Evolutionary conservation across 2,113 vertebrate species (phyloP).

Genomic region (Malurus melanocephalus): DNA sequence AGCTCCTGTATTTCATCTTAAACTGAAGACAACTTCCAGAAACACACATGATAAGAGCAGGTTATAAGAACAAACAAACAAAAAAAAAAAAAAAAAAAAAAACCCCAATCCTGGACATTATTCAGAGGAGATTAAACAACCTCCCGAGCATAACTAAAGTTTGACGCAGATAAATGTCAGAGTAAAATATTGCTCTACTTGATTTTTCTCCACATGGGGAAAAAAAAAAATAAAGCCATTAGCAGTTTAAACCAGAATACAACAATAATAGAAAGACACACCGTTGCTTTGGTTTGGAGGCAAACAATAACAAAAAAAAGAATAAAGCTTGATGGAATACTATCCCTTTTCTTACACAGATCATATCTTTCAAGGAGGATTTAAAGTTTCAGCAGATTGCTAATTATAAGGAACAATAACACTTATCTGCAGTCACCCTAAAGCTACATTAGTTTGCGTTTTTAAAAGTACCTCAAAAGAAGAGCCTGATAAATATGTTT

Average conservation of each 20-base stretch:
- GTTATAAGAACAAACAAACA: constrained; percentile 2
- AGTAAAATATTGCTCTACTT: constrained; percentile 41
- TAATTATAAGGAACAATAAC: constrained; percentile 33
- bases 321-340: neutral
- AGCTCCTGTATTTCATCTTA: constrained; percentile 12
- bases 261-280: neutral
- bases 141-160: constrained; percentile 48
- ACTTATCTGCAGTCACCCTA: constrained; percentile 39
- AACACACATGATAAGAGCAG: constrained; percentile 1
- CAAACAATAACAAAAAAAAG: neutral
- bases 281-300: neutral
- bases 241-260: constrained; percentile 5
- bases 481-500: neutral
- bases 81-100: neutral
- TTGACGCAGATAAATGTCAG: constrained; percentile 34
- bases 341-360: neutral
- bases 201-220: neutral
- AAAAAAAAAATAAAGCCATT: constrained; percentile 5
- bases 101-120: neutral
- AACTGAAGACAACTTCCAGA: constrained; percentile 38
- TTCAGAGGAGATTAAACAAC: constrained; percentile 27
- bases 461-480: neutral
- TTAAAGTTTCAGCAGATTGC: constrained; percentile 55
- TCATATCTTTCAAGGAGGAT: neutral
- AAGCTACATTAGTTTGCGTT: constrained; percentile 16